Evolutionary conservation across 2,797 vertebrate species (phyloP).

Genomic region (Myoxocephalus aenaeus): DNA sequence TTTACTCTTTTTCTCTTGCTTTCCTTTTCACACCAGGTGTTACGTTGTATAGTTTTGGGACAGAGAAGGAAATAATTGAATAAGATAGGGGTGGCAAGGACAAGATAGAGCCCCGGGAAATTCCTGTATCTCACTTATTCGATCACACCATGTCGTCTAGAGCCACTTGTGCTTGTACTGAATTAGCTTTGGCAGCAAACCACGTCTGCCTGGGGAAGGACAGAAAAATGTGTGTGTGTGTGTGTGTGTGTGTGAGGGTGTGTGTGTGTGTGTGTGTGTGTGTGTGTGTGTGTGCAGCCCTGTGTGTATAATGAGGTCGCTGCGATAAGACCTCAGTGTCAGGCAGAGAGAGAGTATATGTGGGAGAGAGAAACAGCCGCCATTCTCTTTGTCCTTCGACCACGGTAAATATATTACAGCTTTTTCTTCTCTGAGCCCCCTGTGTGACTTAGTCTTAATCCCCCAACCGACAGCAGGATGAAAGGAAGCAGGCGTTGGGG

Average conservation of each 20-base stretch:
- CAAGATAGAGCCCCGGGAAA: constrained; percentile 50
- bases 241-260: constrained; percentile 11
- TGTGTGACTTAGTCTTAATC: constrained; percentile 69
- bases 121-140: constrained; percentile 60
- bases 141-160: constrained; percentile 60
- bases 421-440: constrained; percentile 46
- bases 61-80: constrained; percentile 39
- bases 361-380: constrained; percentile 47
- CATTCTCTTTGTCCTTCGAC: constrained; percentile 68
- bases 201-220: constrained; percentile 47
- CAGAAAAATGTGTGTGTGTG: constrained; percentile 20
- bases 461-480: constrained; percentile 59
- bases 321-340: constrained; percentile 55
- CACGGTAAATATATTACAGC: constrained; percentile 57
- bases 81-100: constrained; percentile 45
- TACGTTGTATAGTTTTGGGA: constrained; percentile 14
- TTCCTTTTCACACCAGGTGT: constrained; percentile 20
- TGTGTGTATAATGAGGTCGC: constrained; percentile 41
- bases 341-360: constrained; percentile 35
- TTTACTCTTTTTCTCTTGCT: too few relatives aligned
- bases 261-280: neutral
- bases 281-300: constrained; percentile 1
- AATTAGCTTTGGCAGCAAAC: constrained; percentile 74
- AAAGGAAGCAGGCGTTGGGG: constrained; percentile 38
- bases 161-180: constrained; percentile 58